These are phyloP conservation scores for Strigamia maritima DNA, from an alignment of 2,888 invertebrate species.

Conservation along the genomic window DNA sequence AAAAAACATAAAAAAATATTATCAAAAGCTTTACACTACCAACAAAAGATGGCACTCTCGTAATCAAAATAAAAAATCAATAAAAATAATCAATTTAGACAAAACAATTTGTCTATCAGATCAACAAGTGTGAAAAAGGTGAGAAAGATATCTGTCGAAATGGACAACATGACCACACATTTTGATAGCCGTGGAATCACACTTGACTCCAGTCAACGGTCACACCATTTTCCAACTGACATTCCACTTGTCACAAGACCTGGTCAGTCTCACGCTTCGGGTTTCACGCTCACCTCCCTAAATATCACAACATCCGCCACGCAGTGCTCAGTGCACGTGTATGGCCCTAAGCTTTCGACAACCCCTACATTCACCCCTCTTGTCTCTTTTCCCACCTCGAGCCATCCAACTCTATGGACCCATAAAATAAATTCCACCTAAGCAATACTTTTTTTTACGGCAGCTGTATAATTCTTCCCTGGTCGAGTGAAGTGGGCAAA, in stretches of 20 bases:
- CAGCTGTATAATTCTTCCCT: conserved; percentile 5
- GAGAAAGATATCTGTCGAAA: neutral
- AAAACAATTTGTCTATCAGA: no score
- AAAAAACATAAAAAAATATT: neutral
- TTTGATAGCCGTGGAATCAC: conserved; percentile 18
- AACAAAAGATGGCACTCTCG: no score
- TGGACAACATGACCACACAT: neutral
- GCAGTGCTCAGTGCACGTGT: neutral
- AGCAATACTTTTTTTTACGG: neutral
- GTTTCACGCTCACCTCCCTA: conserved; percentile 16
- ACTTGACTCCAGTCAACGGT: neutral
- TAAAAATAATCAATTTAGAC: no score
- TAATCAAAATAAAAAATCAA: no score
- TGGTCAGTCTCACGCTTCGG: conserved; percentile 18
- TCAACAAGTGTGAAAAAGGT: no score
- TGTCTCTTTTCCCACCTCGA: neutral
- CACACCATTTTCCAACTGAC: conserved; percentile 10
- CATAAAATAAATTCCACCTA: conserved; percentile 20
- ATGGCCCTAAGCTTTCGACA: conserved; percentile 19
- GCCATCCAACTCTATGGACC: neutral
- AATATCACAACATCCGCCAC: conserved; percentile 19
- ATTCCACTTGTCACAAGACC: conserved; percentile 14
- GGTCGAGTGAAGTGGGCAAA: conserved; percentile 6
- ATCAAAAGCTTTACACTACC: no score
- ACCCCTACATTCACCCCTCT: neutral